A percentile compares a stretch with the other conserved stretches of the same genome.
Evolutionary conservation across 2,888 invertebrate species (phyloP).

Genomic region (Synergus itoensis): DNA sequence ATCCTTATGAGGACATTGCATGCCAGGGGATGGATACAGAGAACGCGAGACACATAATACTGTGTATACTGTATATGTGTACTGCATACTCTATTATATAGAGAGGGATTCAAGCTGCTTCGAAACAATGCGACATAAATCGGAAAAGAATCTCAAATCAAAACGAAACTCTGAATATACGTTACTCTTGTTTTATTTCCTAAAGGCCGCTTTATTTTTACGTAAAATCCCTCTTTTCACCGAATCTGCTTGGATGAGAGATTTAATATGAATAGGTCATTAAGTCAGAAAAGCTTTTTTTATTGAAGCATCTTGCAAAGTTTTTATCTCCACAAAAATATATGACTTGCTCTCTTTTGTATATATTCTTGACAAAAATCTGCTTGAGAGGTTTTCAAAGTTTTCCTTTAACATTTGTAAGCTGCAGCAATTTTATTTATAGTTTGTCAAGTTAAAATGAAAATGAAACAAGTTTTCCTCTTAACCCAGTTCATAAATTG

Average conservation of each 20-base stretch:
- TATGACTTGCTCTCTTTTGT: too few species aligned
- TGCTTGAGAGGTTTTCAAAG: too few species aligned
- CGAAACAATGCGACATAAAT: slow-evolving; percentile 25
- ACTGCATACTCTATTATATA: neutral
- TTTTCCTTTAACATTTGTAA: neutral
- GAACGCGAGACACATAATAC: neutral
- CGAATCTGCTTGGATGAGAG: slow-evolving; percentile 12
- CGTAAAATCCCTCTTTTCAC: slow-evolving; percentile 25
- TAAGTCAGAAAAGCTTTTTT: too few species aligned
- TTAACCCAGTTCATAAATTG: slow-evolving; percentile 11
- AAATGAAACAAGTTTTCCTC: slow-evolving; percentile 1
- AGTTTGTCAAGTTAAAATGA: neutral
- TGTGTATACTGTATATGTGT: neutral
- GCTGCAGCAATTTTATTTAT: neutral
- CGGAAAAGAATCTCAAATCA: slow-evolving; percentile 32
- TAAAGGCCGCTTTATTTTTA: slow-evolving; percentile 6
- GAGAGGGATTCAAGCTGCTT: slow-evolving; percentile 20
- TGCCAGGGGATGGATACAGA: slow-evolving; percentile 41
- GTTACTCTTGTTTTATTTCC: neutral
- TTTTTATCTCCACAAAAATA: too few species aligned
- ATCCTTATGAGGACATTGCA: slow-evolving; percentile 49
- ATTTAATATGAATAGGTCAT: neutral
- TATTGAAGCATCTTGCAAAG: too few species aligned
- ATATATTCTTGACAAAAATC: too few species aligned
- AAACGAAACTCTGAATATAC: slow-evolving; percentile 29